Conservation (phyloP, 2,888 invertebrate species). For the Steromphala cineraria region DNA sequence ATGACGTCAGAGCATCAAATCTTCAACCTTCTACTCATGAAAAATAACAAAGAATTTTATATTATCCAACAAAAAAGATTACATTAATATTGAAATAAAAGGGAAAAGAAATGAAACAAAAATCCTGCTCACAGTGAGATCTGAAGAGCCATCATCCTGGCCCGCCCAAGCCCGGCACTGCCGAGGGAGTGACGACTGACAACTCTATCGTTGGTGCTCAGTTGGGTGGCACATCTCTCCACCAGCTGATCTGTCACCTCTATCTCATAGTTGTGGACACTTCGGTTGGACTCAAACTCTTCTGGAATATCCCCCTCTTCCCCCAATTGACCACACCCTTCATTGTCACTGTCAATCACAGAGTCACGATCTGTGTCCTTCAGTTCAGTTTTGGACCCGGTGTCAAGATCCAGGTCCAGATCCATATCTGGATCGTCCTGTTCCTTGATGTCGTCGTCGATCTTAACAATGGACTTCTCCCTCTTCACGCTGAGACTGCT, state of each 20-base stretch:
- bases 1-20: too few species aligned
- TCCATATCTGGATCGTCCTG: constrained; percentile 20
- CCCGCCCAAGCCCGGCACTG: constrained; percentile 58
- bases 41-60: too few species aligned
- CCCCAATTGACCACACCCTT: not conserved
- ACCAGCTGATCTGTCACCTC: constrained; percentile 70
- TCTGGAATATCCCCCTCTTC: constrained; percentile 26
- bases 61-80: too few species aligned
- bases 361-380: constrained; percentile 41
- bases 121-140: constrained; percentile 46
- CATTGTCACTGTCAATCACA: constrained; percentile 35
- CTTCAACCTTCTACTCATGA: too few species aligned
- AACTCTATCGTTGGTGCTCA: constrained; percentile 71
- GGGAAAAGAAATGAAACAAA: too few species aligned
- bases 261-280: constrained; percentile 67
- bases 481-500: constrained; percentile 26
- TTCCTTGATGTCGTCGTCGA: constrained; percentile 27
- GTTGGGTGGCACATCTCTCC: constrained; percentile 71
- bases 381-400: constrained; percentile 17
- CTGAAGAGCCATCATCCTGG: constrained; percentile 63
- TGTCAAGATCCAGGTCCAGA: constrained; percentile 23
- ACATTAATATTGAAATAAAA: too few species aligned
- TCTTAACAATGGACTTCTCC: constrained; percentile 25
- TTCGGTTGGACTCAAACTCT: constrained; percentile 71
- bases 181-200: constrained; percentile 55